A percentile compares a stretch with the other conserved stretches of the same genome.
These are phyloP conservation scores for Coracopsis vasa DNA, from an alignment of 2,113 vertebrate genomes.

Conservation along the genomic window DNA sequence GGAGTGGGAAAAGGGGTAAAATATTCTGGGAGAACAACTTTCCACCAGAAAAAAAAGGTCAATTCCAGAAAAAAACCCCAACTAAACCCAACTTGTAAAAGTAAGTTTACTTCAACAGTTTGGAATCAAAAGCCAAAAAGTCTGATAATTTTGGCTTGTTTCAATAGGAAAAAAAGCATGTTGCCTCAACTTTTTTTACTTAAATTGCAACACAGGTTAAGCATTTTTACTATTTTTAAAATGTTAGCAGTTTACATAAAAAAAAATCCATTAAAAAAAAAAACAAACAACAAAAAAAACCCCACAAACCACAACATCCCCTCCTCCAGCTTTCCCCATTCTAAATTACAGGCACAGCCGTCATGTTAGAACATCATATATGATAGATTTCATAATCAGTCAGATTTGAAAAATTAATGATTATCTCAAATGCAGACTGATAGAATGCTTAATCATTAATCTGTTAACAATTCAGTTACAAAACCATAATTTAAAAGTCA, in stretches of 20 bases:
- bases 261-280: neutral
- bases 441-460: neutral
- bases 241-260: neutral
- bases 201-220: fast-evolving
- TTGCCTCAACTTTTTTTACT: no score
- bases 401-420: neutral
- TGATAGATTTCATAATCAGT: neutral
- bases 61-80: neutral
- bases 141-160: neutral
- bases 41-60: neutral
- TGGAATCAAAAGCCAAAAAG: neutral
- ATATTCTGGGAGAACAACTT: neutral
- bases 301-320: neutral
- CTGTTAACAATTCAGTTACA: neutral
- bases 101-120: neutral
- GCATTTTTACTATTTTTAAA: neutral
- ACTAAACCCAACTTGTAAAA: neutral
- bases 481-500: neutral
- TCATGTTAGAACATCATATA: neutral
- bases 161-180: neutral
- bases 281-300: no score
- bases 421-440: neutral
- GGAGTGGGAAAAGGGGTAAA: neutral
- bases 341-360: neutral
- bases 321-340: neutral